phyloP scores from a whole-genome alignment of 2,113 vertebrate genomes.

The Ciconia maguari region DNA sequence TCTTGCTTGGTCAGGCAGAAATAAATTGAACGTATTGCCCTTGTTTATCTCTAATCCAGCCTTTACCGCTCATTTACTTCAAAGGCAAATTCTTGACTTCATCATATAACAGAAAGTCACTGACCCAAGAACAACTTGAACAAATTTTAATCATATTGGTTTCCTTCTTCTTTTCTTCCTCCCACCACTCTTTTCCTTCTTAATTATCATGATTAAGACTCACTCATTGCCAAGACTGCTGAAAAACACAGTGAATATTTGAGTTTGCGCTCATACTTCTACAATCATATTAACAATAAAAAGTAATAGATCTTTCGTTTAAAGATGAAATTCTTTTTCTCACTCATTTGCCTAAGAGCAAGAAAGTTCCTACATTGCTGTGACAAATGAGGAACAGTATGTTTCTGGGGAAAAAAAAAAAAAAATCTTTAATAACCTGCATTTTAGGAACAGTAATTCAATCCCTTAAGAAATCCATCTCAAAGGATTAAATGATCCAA shows the following conservation, averaged over 20 bases:
- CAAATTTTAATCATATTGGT: slow-evolving; percentile 53
- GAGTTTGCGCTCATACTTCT: background rate
- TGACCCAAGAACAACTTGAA: slow-evolving; percentile 58
- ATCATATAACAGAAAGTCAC: slow-evolving; percentile 36
- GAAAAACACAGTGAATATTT: background rate
- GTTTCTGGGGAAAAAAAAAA: background rate
- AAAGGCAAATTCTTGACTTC: slow-evolving; percentile 45
- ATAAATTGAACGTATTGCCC: background rate
- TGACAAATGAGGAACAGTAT: background rate
- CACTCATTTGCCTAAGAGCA: background rate
- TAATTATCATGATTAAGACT: slow-evolving; percentile 50
- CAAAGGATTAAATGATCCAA: background rate
- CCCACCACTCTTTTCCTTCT: background rate
- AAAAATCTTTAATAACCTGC: background rate
- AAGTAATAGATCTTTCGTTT: background rate
- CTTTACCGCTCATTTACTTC: slow-evolving; percentile 33
- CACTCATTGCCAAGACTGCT: background rate
- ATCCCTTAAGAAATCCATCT: background rate
- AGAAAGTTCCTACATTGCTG: background rate
- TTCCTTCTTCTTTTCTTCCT: background rate
- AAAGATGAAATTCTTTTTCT: background rate
- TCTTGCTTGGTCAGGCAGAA: slow-evolving; percentile 51
- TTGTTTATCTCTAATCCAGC: slow-evolving; percentile 13
- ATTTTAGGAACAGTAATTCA: background rate
- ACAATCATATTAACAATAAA: background rate